Conservation (phyloP, 2,888 invertebrate species). For the Campoplex capitator region DNA sequence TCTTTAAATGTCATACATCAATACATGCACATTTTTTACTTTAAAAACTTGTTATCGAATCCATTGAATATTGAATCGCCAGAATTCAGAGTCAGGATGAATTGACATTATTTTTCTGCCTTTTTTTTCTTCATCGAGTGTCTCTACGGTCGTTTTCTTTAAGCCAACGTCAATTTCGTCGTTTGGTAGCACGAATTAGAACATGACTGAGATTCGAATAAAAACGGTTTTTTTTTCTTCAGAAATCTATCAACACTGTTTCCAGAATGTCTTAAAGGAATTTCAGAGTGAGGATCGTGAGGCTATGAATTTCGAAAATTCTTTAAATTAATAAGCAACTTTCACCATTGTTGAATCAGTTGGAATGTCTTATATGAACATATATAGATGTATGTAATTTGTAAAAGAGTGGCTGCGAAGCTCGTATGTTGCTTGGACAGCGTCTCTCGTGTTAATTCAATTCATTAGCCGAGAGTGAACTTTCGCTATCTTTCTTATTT, state of each 20-base stretch:
- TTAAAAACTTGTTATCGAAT: not conserved
- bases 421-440: slow-evolving; percentile 33
- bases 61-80: not conserved
- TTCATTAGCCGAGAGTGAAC: slow-evolving; percentile 61
- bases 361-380: not conserved
- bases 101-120: too few relatives aligned
- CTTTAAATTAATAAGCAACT: not conserved
- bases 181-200: not conserved
- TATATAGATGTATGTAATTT: not conserved
- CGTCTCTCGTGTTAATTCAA: slow-evolving; percentile 63
- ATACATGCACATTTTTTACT: not conserved
- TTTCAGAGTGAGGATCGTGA: not conserved
- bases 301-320: not conserved
- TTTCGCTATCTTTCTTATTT: slow-evolving; percentile 61
- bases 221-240: not conserved
- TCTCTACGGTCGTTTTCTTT: too few relatives aligned
- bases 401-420: slow-evolving; percentile 18
- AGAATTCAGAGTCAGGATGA: too few relatives aligned
- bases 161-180: not conserved
- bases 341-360: not conserved
- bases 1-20: not conserved
- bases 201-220: not conserved
- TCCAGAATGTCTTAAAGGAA: not conserved
- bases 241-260: not conserved
- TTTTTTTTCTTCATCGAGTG: too few relatives aligned